These are phyloP conservation scores for Fukomys damarensis DNA, from an alignment of 2,113 vertebrate genomes.

Conservation along the genomic window DNA sequence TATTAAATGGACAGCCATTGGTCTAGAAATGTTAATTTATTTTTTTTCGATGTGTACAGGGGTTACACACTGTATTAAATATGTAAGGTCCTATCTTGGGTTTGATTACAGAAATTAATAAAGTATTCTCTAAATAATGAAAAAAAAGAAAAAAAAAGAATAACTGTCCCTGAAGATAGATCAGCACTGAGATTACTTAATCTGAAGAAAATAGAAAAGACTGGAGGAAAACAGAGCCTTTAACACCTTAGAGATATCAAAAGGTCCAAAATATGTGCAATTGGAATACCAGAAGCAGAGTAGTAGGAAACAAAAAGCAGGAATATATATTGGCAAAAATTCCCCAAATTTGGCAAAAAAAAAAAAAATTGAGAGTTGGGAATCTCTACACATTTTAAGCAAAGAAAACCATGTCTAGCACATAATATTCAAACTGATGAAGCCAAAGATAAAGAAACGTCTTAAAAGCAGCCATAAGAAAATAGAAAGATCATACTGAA, in stretches of 20 bases:
- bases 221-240: neutral
- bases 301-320: neutral
- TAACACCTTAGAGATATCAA: neutral
- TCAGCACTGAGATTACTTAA: neutral
- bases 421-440: neutral
- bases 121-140: no score
- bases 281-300: neutral
- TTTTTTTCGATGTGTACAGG: no score
- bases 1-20: no score
- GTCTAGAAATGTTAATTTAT: no score
- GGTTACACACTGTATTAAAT: no score
- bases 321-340: neutral
- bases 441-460: neutral
- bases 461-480: neutral
- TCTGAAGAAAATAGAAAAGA: neutral
- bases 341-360: neutral
- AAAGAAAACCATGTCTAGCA: neutral
- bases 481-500: neutral
- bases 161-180: neutral
- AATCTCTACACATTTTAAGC: slow-evolving; percentile 26
- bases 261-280: neutral
- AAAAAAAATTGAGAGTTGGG: slow-evolving; percentile 19
- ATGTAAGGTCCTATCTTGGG: no score
- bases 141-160: neutral
- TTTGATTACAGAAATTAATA: no score